Conservation (phyloP, 2,113 vertebrate genomes). For the Archocentrus centrarchus region DNA sequence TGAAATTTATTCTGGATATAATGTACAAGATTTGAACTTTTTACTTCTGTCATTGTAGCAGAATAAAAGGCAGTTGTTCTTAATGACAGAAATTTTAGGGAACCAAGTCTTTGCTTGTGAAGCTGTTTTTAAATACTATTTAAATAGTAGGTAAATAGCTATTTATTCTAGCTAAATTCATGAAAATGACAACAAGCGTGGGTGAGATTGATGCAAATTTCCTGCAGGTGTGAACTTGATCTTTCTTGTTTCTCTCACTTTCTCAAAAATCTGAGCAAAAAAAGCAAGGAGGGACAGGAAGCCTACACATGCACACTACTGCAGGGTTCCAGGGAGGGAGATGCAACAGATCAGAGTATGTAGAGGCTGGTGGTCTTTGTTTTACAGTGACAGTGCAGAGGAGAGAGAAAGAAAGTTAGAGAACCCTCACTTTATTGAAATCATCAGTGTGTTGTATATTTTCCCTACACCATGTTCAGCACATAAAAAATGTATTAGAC, state of each 20-base stretch:
- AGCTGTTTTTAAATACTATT: background rate
- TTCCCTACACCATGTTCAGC: background rate
- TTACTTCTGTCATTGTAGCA: background rate
- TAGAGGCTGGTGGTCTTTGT: background rate
- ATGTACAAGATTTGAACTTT: constrained; percentile 53
- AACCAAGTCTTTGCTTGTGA: background rate
- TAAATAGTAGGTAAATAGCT: background rate
- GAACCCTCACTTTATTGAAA: background rate
- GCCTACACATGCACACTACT: background rate
- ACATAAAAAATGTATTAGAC: background rate
- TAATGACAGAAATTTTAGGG: background rate
- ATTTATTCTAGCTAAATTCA: constrained; percentile 9
- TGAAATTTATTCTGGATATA: constrained; percentile 42
- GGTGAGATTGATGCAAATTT: constrained; percentile 12
- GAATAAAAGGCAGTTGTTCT: background rate
- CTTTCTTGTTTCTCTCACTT: background rate
- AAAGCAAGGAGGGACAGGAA: background rate
- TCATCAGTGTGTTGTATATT: background rate
- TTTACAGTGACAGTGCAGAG: background rate
- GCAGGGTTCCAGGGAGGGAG: background rate
- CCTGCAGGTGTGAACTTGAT: constrained; percentile 11
- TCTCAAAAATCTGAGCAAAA: background rate
- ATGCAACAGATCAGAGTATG: background rate
- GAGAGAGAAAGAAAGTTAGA: background rate
- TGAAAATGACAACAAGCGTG: constrained; percentile 15